These are phyloP conservation scores for Gymnosoma rotundatum DNA, from an alignment of 2,888 invertebrate species.

Conservation along the genomic window DNA sequence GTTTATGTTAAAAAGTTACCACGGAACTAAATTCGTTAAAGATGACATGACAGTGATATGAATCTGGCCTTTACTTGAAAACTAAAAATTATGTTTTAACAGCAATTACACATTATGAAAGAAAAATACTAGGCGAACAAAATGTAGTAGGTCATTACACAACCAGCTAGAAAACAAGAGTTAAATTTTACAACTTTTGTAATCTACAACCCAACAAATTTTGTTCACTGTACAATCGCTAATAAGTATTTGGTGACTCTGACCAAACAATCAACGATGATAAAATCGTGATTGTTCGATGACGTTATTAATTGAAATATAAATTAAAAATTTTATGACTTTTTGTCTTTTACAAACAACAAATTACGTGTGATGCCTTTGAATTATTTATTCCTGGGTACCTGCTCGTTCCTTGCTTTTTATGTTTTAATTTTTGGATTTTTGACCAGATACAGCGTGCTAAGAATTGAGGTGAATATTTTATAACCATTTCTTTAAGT, in stretches of 20 bases:
- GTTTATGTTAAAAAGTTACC: no score
- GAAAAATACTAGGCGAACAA: no score
- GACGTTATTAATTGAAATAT: conserved; percentile 81
- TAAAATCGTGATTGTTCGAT: conserved; percentile 67
- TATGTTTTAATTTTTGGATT: conserved; percentile 10
- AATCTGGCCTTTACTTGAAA: no score
- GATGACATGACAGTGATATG: no score
- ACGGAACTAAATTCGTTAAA: no score
- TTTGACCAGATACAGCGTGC: not conserved
- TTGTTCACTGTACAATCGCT: no score
- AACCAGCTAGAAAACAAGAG: no score
- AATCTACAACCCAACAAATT: not conserved
- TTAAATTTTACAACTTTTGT: no score
- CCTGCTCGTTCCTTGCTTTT: conserved; percentile 11
- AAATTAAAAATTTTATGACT: conserved; percentile 79
- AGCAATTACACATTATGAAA: no score
- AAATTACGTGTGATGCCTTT: conserved; percentile 76
- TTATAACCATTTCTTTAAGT: conserved; percentile 71
- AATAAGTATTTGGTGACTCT: no score
- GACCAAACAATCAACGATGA: not conserved
- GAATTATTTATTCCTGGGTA: conserved; percentile 38
- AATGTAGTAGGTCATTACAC: no score
- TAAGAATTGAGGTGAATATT: conserved; percentile 73
- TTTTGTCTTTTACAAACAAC: conserved; percentile 64
- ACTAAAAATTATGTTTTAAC: no score